Evolutionary conservation across 2,113 vertebrate species (phyloP), one percentile per base, ranked within the genome.

Genomic region (Melospiza melodia): DNA sequence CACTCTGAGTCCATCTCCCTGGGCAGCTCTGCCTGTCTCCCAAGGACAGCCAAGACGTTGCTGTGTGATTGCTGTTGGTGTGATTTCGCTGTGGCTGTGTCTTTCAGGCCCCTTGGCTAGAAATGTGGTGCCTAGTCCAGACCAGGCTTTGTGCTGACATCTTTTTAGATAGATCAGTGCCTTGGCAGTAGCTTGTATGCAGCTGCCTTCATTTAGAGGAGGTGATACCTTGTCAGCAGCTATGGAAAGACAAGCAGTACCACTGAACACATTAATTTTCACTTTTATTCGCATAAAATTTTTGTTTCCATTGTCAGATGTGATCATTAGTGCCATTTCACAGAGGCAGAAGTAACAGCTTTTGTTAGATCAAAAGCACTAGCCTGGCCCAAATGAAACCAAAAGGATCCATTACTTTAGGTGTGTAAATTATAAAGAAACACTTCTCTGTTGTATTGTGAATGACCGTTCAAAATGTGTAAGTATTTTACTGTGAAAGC

Each of bases 41-140:
- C 21, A 4, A 10, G 66, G 18, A 65, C 58, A 63, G 49, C 81
- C 49, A 9, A 9, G 49, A 27, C 12, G 2, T 54, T 84, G 16
- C 79, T 84, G 41, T 0, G 0, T 43, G 55, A 2, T 31, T 0
- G 0, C 12, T 25, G 37, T 5, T 57, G 24, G 31, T 63, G 71
- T 71, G 30, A 33, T 80, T 48, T 30, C 5, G 2, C 15, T 37
- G 13, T 0, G 4, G 59, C 55, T 83, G 84, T 63, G 11, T 35
- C 66, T 68, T 46, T 14, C 61, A 25, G 21, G n/a, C 31, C 52
- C 54, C 77, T 78, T 33, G 0, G 44, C 51, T 49, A 6, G 79
- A 73, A 88, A 62, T 5, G 33, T 15, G 46, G 24, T 62, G 37
- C 33, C 43, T 27, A 2, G 33, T 58, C 37, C 59, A 80, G 35